A percentile compares a stretch with the other conserved stretches of the same genome.
Evolutionary conservation across 2,797 vertebrate species (phyloP).

Genomic region (Sebastolobus alascanus): DNA sequence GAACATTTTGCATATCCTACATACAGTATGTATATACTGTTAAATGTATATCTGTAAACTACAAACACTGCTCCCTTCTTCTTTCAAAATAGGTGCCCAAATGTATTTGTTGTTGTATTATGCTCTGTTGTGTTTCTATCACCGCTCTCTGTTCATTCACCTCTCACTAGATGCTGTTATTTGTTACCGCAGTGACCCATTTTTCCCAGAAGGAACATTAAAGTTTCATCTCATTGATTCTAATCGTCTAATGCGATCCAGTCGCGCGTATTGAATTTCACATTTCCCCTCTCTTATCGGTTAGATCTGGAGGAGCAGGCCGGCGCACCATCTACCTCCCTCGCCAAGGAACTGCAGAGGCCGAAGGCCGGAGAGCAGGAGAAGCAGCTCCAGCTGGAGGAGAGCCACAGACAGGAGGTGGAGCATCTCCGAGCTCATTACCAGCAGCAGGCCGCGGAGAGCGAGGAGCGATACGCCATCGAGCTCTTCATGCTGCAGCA

Average conservation of each 20-base stretch:
- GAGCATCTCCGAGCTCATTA: conserved; percentile 86
- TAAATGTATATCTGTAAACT: neutral
- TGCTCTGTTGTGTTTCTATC: neutral
- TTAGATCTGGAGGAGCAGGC: conserved; percentile 62
- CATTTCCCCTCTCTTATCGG: neutral
- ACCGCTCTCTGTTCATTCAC: neutral
- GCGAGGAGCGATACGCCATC: conserved; percentile 82
- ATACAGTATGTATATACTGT: neutral
- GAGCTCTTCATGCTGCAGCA: conserved; percentile 87
- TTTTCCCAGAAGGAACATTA: conserved; percentile 17
- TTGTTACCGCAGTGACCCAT: neutral
- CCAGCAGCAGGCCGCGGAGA: conserved; percentile 87
- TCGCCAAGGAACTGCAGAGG: conserved; percentile 69
- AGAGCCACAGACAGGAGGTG: conserved; percentile 86
- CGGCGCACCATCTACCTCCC: conserved; percentile 42
- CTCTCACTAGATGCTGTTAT: neutral
- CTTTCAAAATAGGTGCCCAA: neutral
- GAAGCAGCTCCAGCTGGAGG: conserved; percentile 84
- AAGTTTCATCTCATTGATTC: conserved; percentile 32
- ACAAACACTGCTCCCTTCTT: neutral
- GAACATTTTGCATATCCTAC: neutral
- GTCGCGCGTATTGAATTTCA: conserved; percentile 15
- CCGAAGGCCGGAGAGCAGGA: conserved; percentile 81
- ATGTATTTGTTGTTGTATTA: neutral
- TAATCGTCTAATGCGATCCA: conserved; percentile 1